Evolutionary conservation across 2,888 invertebrate species (phyloP).

Genomic region (Neoaliturus tenellus): DNA sequence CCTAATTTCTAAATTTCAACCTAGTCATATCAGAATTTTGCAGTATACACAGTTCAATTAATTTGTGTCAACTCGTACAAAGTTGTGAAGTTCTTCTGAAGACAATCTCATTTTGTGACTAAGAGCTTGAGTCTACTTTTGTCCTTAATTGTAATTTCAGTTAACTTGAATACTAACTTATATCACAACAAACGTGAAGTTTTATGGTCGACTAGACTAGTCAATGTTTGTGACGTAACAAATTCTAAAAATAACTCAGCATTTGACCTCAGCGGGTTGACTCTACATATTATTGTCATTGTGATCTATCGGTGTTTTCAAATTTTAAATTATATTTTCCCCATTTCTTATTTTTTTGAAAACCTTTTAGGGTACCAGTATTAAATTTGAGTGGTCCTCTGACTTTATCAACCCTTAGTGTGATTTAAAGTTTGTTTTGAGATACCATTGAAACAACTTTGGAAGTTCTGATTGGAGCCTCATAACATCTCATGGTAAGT

Average conservation of each 20-base stretch:
- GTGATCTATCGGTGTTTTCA: neutral
- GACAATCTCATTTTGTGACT: no score
- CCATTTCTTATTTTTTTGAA: neutral
- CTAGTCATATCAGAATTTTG: neutral
- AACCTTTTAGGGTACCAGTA: neutral
- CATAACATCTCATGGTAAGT: neutral
- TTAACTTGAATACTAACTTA: neutral
- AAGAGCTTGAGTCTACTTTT: no score
- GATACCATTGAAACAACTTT: no score
- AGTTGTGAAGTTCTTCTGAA: neutral
- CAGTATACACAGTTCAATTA: neutral
- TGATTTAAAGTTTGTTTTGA: neutral
- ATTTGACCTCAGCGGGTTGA: conserved; percentile 55
- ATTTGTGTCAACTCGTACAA: neutral
- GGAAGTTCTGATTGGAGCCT: neutral
- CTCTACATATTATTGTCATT: conserved; percentile 10
- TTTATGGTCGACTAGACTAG: neutral
- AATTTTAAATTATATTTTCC: neutral
- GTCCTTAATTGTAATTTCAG: neutral
- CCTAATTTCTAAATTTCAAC: neutral
- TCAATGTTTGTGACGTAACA: conserved; percentile 44
- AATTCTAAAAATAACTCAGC: conserved; percentile 53
- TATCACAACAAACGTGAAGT: neutral
- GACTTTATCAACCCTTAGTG: neutral
- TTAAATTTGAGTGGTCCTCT: neutral